A percentile compares a stretch with the other conserved stretches of the same genome.
Evolutionary conservation across 2,888 invertebrate genomes (phyloP).

Genomic region (Caradrina clavipalpis): DNA sequence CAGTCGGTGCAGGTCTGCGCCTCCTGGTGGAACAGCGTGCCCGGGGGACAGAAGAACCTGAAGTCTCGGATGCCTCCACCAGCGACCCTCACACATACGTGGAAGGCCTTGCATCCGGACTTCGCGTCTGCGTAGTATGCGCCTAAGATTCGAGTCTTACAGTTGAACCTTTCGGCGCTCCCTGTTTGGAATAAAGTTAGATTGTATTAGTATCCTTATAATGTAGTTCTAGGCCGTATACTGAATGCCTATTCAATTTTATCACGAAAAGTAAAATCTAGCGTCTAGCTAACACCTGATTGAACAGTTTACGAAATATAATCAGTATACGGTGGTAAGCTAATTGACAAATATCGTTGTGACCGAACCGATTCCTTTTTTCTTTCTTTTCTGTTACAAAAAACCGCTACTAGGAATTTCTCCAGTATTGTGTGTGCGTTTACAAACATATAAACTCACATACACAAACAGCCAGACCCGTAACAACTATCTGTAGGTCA

Average conservation of each 20-base stretch:
- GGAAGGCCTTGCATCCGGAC: conserved; percentile 97
- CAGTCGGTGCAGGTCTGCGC: conserved; percentile 98
- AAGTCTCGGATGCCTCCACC: conserved; percentile 95
- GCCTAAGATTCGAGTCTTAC: conserved; percentile 96
- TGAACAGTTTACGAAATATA: no score
- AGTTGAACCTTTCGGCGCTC: conserved; percentile 93
- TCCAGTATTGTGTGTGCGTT: no score
- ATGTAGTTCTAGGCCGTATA: background rate
- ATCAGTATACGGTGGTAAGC: background rate
- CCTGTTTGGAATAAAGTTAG: conserved; percentile 69
- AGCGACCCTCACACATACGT: conserved; percentile 96
- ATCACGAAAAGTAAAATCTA: background rate
- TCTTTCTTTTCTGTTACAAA: no score
- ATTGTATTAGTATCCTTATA: conserved; percentile 2
- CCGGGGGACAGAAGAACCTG: conserved; percentile 97
- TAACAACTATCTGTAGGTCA: no score
- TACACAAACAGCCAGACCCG: no score
- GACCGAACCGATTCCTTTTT: no score
- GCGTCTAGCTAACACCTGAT: no score
- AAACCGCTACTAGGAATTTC: no score
- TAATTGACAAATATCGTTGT: background rate
- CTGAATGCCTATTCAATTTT: background rate
- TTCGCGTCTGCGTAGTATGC: conserved; percentile 97
- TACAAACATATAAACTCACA: no score
- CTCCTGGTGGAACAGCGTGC: conserved; percentile 97